These are phyloP conservation scores for Yponomeuta sedellus DNA, from an alignment of 2,888 invertebrate genomes.

Conservation along the genomic window DNA sequence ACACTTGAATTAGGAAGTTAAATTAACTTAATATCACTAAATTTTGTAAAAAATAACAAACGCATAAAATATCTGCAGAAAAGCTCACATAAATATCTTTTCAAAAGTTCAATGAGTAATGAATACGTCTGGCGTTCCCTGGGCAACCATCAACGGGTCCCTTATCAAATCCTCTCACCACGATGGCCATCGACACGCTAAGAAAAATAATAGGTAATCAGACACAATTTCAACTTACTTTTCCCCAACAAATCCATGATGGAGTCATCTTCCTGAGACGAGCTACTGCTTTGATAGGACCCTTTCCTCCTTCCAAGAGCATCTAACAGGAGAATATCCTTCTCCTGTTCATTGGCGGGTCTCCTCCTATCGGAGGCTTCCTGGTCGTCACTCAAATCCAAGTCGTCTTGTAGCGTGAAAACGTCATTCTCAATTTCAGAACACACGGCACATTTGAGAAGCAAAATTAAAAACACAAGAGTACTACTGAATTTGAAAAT, in stretches of 20 bases:
- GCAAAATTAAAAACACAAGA: slow-evolving; percentile 34
- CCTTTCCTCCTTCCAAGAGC: slow-evolving; percentile 81
- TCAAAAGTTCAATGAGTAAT: no score
- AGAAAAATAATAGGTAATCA: no score
- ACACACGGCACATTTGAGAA: slow-evolving; percentile 36
- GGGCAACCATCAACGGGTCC: no score
- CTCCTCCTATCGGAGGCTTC: slow-evolving; percentile 60
- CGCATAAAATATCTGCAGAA: no score
- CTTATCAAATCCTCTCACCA: no score
- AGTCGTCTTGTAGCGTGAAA: slow-evolving; percentile 60
- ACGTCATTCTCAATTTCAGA: slow-evolving; percentile 62
- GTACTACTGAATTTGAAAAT: slow-evolving; percentile 26
- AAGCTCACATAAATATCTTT: no score
- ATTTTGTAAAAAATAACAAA: no score
- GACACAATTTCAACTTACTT: slow-evolving; percentile 75
- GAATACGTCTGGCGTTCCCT: no score
- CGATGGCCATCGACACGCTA: no score
- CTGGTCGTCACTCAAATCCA: slow-evolving; percentile 51
- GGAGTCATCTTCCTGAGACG: slow-evolving; percentile 78
- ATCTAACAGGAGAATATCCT: slow-evolving; percentile 84
- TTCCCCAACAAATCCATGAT: slow-evolving; percentile 90
- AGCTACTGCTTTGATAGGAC: slow-evolving; percentile 61
- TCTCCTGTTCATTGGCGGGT: slow-evolving; percentile 81
- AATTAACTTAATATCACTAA: no score
- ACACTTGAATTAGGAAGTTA: no score